phyloP scores from a whole-genome alignment of 2,888 invertebrate species.

The Agrochola lota region DNA sequence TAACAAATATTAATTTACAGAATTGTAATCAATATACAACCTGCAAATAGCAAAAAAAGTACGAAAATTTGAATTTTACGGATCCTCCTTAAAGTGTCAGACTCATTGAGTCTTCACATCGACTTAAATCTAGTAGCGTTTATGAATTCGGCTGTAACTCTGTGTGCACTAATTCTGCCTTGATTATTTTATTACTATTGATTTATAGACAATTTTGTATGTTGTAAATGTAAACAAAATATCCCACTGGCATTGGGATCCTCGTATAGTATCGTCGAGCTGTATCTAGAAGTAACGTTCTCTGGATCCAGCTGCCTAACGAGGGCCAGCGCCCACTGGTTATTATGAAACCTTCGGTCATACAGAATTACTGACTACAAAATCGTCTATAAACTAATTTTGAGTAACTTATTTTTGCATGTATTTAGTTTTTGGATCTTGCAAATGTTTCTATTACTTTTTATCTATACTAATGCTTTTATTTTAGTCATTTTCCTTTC shows the following conservation, averaged over 20 bases:
- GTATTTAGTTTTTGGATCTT: conserved; percentile 21
- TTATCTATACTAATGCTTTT: conserved; percentile 39
- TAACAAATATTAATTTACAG: background rate
- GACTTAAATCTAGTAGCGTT: conserved; percentile 3
- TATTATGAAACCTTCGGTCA: background rate
- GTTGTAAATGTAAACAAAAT: background rate
- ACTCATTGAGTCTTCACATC: background rate
- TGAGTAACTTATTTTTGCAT: conserved; percentile 13
- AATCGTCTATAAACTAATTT: conserved; percentile 12
- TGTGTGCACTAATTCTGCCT: conserved; percentile 12
- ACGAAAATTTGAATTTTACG: background rate
- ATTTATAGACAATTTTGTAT: conserved; percentile 29
- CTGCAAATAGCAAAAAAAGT: background rate
- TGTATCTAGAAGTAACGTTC: no score
- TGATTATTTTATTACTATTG: background rate
- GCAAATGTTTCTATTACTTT: conserved; percentile 14
- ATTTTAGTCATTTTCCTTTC: conserved; percentile 13
- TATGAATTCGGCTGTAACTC: background rate
- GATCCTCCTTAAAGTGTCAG: no score
- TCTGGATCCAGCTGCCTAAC: no score
- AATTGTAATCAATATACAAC: background rate
- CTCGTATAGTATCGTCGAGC: background rate
- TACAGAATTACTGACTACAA: background rate
- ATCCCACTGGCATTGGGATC: background rate
- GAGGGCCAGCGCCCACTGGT: background rate